Conservation (phyloP, 2,113 vertebrate genomes). For the Suncus etruscus region DNA sequence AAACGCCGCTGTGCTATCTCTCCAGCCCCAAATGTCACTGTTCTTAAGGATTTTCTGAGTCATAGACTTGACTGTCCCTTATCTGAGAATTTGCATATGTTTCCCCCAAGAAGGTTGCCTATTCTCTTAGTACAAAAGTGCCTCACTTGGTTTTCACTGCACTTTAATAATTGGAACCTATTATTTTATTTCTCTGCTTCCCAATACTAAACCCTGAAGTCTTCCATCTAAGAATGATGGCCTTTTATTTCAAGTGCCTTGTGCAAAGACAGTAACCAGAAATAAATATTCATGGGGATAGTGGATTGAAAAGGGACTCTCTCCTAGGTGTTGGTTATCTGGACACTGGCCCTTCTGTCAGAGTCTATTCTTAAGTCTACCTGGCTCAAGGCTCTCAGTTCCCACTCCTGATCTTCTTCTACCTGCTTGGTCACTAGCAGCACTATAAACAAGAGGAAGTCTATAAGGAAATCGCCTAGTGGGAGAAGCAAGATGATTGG, state of each 20-base stretch:
- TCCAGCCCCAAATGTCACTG: no score
- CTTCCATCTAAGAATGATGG: not conserved
- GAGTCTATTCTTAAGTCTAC: not conserved
- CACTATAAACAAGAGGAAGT: not conserved
- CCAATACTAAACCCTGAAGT: not conserved
- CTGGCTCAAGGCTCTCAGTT: not conserved
- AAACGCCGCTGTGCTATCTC: no score
- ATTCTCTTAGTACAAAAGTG: not conserved
- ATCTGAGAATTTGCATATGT: no score
- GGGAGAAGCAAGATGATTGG: constrained; percentile 57
- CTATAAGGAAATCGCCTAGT: constrained; percentile 22
- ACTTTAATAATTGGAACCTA: no score
- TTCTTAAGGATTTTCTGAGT: no score
- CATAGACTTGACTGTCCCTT: no score
- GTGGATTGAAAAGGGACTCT: not conserved
- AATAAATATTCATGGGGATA: not conserved
- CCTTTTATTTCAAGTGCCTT: not conserved
- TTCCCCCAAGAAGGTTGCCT: not conserved
- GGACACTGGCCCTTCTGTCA: not conserved
- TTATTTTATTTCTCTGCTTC: not conserved
- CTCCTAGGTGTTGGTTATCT: not conserved
- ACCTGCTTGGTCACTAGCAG: not conserved
- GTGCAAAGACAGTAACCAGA: not conserved
- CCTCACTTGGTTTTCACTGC: no score
- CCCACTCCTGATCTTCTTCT: not conserved